Conservation (phyloP, 2,113 vertebrate genomes). For the Nesoenas mayeri region DNA sequence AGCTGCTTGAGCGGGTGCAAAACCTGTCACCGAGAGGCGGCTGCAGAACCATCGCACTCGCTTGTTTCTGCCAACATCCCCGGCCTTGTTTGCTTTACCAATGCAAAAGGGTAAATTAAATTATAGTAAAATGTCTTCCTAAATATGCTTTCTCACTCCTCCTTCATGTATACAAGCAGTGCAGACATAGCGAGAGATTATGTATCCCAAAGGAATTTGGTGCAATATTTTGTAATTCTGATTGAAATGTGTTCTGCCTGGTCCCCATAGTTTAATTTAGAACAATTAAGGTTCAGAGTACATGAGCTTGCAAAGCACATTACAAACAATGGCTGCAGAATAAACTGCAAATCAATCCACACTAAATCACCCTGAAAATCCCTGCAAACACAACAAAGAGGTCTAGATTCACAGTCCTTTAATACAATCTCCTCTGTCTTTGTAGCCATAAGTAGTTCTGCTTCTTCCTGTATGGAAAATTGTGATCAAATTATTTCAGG, state of each 20-base stretch:
- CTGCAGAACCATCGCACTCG: background rate
- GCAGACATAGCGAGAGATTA: conserved; percentile 47
- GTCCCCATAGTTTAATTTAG: conserved; percentile 84
- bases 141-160: conserved; percentile 62
- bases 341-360: conserved; percentile 82
- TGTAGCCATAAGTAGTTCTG: conserved; percentile 25
- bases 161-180: conserved; percentile 43
- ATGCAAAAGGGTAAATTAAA: conserved; percentile 57
- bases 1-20: background rate
- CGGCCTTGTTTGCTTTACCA: conserved; percentile 48
- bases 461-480: conserved; percentile 45
- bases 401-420: conserved; percentile 58
- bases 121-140: conserved; percentile 65
- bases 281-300: conserved; percentile 82
- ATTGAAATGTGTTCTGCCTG: conserved; percentile 79
- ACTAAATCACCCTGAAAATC: conserved; percentile 81
- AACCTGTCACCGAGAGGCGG: background rate
- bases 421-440: conserved; percentile 47
- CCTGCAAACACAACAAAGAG: conserved; percentile 70
- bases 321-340: conserved; percentile 81
- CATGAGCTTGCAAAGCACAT: conserved; percentile 81
- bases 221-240: conserved; percentile 79
- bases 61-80: conserved; percentile 29
- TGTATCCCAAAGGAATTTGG: conserved; percentile 70
- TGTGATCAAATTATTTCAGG: conserved; percentile 1